Evolutionary conservation across 2,113 vertebrate genomes (phyloP).

Genomic region (Burhinus bistriatus): DNA sequence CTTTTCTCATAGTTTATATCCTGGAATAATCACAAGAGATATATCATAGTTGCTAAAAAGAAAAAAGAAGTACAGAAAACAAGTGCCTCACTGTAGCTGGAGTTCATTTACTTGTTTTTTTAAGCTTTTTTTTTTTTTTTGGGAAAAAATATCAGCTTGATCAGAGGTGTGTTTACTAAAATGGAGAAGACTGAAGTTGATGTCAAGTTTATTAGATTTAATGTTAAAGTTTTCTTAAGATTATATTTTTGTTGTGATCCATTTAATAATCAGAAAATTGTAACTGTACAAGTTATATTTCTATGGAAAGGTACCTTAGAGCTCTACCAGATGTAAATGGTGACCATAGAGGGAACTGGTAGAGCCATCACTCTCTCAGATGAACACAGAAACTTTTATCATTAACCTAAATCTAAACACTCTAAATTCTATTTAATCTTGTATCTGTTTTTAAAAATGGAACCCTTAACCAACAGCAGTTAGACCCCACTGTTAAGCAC

Average conservation of each 20-base stretch:
- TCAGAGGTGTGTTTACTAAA: background rate
- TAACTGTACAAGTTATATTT: background rate
- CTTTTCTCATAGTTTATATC: background rate
- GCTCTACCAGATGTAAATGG: background rate
- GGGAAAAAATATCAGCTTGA: background rate
- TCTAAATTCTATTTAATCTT: background rate
- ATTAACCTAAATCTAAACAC: background rate
- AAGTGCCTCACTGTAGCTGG: background rate
- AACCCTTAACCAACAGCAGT: background rate
- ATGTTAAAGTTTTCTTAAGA: background rate
- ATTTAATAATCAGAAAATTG: background rate
- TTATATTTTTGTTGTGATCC: background rate
- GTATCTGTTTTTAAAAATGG: background rate
- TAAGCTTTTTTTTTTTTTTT: rapidly evolving
- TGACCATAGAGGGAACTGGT: background rate
- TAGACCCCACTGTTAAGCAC: background rate
- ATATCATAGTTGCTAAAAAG: background rate
- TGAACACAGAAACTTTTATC: background rate
- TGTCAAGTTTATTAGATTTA: background rate
- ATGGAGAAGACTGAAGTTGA: background rate
- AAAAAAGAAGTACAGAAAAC: background rate
- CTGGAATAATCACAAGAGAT: background rate
- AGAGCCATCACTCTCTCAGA: background rate
- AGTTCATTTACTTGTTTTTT: background rate
- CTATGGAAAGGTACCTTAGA: background rate